Base-by-base conservation (phyloP, 2,797 vertebrate genomes). In the Alca torda region DNA sequence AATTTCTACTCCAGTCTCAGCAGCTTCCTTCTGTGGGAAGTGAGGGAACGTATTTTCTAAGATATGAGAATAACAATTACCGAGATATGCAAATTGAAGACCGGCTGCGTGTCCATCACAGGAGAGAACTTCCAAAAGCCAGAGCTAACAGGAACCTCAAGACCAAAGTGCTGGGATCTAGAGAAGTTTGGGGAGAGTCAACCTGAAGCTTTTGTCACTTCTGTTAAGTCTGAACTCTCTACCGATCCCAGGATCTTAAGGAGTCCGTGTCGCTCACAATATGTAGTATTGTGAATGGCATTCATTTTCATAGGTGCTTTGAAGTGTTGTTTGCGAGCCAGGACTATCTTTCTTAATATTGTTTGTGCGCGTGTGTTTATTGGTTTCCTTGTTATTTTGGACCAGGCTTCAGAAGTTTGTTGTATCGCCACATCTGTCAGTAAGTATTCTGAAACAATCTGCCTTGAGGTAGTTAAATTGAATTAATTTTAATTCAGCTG, bases 41-140 rank as follows among this genome's bases (percentile, higher is more conserved):
- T 39, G n/a, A 70, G 25, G 53, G 68, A 91, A 54, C 4, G 11
- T 46, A 18, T 91, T 85, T 94, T 51, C 35, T 50, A 76, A 76
- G 41, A 14, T 23, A 35, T 1, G 20, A 64, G 53, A 69, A 45
- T 51, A 65, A 31, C 24, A 31, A 24, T 89, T 93, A 26, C 9
- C 24, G 76, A 83, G 48, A 35, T 48, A 64, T 0, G 3, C 16
- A 64, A 60, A 74, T 13, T 25, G 61, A 85, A 85, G 56, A 11
- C 1, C 54, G 28, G 13, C 23, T 48, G 10, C 4, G 0, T 50
- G 3, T 39, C 23, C n/a, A 13, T 65, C 64, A 77, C 16, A 9
- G 11, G 30, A 89, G 70, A 56, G 43, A 76, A 67, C 7, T 82
- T 91, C 39, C 19, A 61, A 79, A 89, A 79, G 28, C 23, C 19